Evolutionary conservation across 2,888 invertebrate genomes (phyloP), one percentile per base, ranked within the genome.

Genomic region (Drosophila robusta): DNA sequence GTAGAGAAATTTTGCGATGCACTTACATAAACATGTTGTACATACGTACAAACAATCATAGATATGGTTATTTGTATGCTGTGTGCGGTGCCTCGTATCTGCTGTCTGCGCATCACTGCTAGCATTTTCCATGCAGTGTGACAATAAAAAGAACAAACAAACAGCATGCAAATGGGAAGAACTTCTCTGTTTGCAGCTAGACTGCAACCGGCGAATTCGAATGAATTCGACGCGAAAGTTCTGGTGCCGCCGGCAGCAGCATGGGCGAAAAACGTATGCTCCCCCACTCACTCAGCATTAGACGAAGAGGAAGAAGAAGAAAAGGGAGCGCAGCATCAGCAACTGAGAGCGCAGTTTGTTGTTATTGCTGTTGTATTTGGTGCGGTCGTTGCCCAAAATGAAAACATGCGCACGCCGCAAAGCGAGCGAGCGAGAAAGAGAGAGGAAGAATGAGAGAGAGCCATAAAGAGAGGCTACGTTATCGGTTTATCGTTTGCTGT

Each of bases 371-470:
- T 61, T 60, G 45, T 39, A 22, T 60, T 51, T 47, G 47, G 36
- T 57, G 74, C 74, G 74, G 72, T 72, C 72, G 73, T 65, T 75
- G 75, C 75, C 71, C 63, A 77, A 77, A 85, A 86, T 69, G 78
- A 46, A 46, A 86, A 63, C 84, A 83, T 80, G 82, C 82, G 82
- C 82, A 78, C 51, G 39, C 56, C 41, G 45, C 22, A 38, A 29
- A 45, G 44, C 8, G 9, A 32, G 9, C 44, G 44, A 39, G 49
- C 65, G 58, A 45, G 38, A 12, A 18, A 24, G 9, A 12, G 46
- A 36, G 24, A 16, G 49, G 3, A 3, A 29, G 29, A 9, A 29
- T 16, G 39, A 45, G 49, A 42, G 41, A 51, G 50, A 51, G 18
- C 5, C 34, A 34, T 12, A 11, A 51, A 44, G 49, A 32, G 26